Evolutionary conservation across 2,888 invertebrate genomes (phyloP).

Genomic region (Hyposoter didymator): DNA sequence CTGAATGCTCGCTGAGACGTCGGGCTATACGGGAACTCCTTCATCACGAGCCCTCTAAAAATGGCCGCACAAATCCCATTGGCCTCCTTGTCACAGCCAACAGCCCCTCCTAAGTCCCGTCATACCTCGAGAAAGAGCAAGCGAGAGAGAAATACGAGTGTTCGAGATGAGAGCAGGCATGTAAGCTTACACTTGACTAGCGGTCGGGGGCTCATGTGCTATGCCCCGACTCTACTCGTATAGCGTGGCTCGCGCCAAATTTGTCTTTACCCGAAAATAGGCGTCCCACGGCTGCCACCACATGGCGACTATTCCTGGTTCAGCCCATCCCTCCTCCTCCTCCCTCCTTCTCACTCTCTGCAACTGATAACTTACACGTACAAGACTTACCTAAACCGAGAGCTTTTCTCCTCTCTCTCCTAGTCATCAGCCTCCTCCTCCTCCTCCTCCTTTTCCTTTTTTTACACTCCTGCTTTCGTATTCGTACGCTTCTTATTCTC

Average conservation of each 20-base stretch:
- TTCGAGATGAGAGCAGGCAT: constrained; percentile 69
- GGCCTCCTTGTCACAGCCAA: constrained; percentile 80
- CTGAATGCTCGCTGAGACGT: constrained; percentile 80
- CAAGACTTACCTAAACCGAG: constrained; percentile 54
- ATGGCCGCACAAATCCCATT: constrained; percentile 83
- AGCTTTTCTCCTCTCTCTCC: constrained; percentile 64
- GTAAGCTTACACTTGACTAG: constrained; percentile 84
- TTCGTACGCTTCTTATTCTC: constrained; percentile 53
- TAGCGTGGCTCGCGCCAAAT: constrained; percentile 88
- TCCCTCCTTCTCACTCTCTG: not conserved
- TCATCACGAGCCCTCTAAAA: constrained; percentile 83
- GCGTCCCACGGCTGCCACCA: constrained; percentile 82
- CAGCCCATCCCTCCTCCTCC: constrained; percentile 44
- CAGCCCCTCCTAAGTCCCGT: constrained; percentile 71
- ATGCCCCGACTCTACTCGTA: constrained; percentile 62
- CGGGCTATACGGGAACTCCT: constrained; percentile 70
- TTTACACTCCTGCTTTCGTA: constrained; percentile 47
- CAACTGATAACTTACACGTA: constrained; percentile 64
- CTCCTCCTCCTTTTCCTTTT: constrained; percentile 34
- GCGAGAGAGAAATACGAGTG: constrained; percentile 23
- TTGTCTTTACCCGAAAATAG: constrained; percentile 92
- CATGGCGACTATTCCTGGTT: constrained; percentile 83
- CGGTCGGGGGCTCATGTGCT: constrained; percentile 47
- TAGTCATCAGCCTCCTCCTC: not conserved
- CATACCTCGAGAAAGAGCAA: constrained; percentile 22